These are phyloP conservation scores for Dasyprocta punctata DNA, from an alignment of 2,113 vertebrate genomes.

Conservation along the genomic window DNA sequence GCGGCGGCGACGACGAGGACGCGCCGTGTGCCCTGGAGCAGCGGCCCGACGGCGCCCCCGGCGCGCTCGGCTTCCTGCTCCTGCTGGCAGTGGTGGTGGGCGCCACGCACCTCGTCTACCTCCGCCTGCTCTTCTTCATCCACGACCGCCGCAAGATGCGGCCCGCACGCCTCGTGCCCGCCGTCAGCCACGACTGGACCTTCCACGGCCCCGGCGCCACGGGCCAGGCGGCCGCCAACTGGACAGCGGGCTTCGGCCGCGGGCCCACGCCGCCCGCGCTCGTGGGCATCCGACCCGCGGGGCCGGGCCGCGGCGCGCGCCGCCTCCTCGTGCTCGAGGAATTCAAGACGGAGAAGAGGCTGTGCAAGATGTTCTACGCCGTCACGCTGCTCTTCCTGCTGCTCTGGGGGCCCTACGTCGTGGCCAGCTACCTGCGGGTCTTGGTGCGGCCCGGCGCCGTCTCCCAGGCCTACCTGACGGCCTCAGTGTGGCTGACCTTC, in stretches of 20 bases:
- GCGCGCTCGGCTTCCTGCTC: slow-evolving; percentile 96
- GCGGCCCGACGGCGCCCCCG: slow-evolving; percentile 95
- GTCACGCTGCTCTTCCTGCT: slow-evolving; percentile 95
- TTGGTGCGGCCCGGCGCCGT: slow-evolving; percentile 91
- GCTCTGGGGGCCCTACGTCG: slow-evolving; percentile 96
- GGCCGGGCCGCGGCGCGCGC: slow-evolving; percentile 92
- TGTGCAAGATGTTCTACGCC: slow-evolving; percentile 98
- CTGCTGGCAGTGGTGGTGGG: slow-evolving; percentile 94
- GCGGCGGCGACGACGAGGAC: slow-evolving; percentile 94
- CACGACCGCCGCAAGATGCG: slow-evolving; percentile 98
- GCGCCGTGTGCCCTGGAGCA: slow-evolving; percentile 98
- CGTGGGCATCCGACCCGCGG: slow-evolving; percentile 94
- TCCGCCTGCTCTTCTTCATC: slow-evolving; percentile 97
- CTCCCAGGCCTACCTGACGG: slow-evolving; percentile 94
- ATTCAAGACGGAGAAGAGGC: slow-evolving; percentile 97
- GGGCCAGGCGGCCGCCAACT: slow-evolving; percentile 96
- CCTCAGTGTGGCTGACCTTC: slow-evolving; percentile 97
- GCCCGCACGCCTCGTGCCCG: slow-evolving; percentile 95
- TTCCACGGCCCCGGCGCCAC: slow-evolving; percentile 97
- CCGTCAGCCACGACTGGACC: slow-evolving; percentile 99
- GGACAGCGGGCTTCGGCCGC: slow-evolving; percentile 97
- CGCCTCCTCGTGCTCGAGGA: slow-evolving; percentile 96
- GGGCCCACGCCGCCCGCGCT: slow-evolving; percentile 96
- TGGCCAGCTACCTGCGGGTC: slow-evolving; percentile 95
- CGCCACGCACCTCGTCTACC: slow-evolving; percentile 95